Evolutionary conservation across 2,888 invertebrate genomes (phyloP), one percentile per base, ranked within the genome.

Genomic region (Tetrapedia diversipes): DNA sequence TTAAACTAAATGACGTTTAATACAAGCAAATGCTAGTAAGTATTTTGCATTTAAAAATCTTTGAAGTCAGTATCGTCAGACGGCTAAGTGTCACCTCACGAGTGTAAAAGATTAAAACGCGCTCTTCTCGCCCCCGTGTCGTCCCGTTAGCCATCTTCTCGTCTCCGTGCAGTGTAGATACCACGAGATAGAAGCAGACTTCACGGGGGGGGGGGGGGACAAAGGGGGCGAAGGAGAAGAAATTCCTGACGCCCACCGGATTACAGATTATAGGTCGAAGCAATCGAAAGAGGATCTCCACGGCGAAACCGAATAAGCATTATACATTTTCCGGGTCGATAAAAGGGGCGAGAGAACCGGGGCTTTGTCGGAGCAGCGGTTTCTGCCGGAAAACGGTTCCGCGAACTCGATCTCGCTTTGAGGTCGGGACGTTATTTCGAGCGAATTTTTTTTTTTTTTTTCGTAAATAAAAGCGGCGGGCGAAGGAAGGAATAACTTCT

Each of bases 221-320:
- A 24, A 22, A 37, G 22, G 10, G 3, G 24, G 2, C 1, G 24
- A 4, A 24, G 45, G n/a, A 29, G 57, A 59, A 51, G 71, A 54
- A 63, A 49, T 71, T 57, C 27, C 43, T 56, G 43, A 74, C 73
- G 71, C 71, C 73, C 74, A 71, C 24, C 51, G 74, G 49, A 74
- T 74, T 71, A 74, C 72, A 59, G 74, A 64, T 59, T 74, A 74
- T 64, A 59, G 72, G 63, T 71, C 72, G 74, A 10, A 45, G 59
- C 72, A 64, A 74, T 74, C 74, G 43, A 71, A 72, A 74, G 53
- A 39, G 72, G 74, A 74, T 74, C 74, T 64, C 37, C 24, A 4
- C 51, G 51, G 7, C 54, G 64, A 64, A 64, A 64, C 64, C 74
- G 74, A 71, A 71, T 74, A 74, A 71, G 71, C 63, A 64, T 71